Evolutionary conservation across 2,797 vertebrate species (phyloP).

Genomic region (Semaprochilodus insignis): DNA sequence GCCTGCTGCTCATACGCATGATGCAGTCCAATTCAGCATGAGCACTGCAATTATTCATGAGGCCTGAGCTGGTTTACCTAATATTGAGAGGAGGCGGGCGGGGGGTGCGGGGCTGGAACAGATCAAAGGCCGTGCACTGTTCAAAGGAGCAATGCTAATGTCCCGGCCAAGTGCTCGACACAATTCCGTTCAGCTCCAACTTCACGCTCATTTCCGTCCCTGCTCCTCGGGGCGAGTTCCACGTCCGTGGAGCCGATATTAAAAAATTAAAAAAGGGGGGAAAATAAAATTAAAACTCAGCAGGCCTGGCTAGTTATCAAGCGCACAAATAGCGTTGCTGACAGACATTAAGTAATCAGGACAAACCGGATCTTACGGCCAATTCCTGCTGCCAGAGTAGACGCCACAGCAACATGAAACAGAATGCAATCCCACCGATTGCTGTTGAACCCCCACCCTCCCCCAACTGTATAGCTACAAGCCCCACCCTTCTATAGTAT

Average conservation of each 20-base stretch:
- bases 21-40: conserved; percentile 7
- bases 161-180: conserved; percentile 8
- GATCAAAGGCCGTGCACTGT: conserved; percentile 53
- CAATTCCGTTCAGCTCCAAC: conserved; percentile 19
- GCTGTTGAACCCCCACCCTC: no score
- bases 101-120: conserved; percentile 7
- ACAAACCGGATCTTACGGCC: not conserved
- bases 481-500: no score
- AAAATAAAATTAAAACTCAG: conserved; percentile 3
- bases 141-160: conserved; percentile 43
- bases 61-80: conserved; percentile 41
- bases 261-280: not conserved
- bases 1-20: not conserved
- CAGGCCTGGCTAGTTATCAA: no score
- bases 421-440: not conserved
- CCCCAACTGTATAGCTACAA: no score
- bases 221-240: not conserved
- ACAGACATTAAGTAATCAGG: not conserved
- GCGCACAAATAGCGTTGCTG: not conserved
- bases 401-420: not conserved
- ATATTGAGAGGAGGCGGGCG: conserved; percentile 35
- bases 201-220: conserved; percentile 10
- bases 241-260: not conserved
- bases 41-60: conserved; percentile 50
- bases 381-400: not conserved